Evolutionary conservation across 1,140 invertebrate species (phyloP), one percentile per base, ranked within the genome.

Genomic region (Drosophila subobscura): DNA sequence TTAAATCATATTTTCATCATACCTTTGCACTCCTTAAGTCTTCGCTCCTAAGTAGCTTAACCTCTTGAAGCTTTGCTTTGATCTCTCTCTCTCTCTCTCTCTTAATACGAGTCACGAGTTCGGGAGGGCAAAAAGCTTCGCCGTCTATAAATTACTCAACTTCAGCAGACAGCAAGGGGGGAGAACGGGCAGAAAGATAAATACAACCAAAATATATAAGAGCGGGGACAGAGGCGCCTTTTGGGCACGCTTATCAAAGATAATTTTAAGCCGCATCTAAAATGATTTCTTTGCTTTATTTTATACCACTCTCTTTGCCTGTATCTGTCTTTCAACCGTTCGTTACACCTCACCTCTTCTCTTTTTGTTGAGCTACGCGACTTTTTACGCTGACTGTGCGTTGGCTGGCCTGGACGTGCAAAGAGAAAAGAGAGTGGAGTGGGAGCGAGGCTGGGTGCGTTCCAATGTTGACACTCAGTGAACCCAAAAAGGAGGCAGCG

Each of bases 211-310:
- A 66, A 76, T 47, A 67, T 49, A 68, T 68, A 33, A 67, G 44
- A 68, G 45, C 7, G 16, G 16, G 16, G 16, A 20, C 16, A 20
- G 29, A 51, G 70, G 23, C 50, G 55, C 67, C 83, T 81, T 81
- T 83, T 74, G 74, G 74, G 63, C 79, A 61, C 75, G 79, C 79
- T 79, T 83, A 83, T 83, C 79, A 83, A 83, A 83, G 74, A 83
- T 83, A 78, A 83, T 83, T 83, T 83, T 83, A 83, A 83, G 79
- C 79, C 79, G 79, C 79, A 83, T 83, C 84, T 83, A 70, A 83
- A 84, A 84, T 79, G 60, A 84, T 86, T 86, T 86, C 77, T 74
- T 80, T 81, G 63, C 68, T 76, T 63, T 74, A 53, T 68, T 68
- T 70, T 74, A 33, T 40, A 10, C 16, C 42, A 14, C 20, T 8